Evolutionary conservation across 1,140 invertebrate species (phyloP).

Genomic region (Drosophila eugracilis): DNA sequence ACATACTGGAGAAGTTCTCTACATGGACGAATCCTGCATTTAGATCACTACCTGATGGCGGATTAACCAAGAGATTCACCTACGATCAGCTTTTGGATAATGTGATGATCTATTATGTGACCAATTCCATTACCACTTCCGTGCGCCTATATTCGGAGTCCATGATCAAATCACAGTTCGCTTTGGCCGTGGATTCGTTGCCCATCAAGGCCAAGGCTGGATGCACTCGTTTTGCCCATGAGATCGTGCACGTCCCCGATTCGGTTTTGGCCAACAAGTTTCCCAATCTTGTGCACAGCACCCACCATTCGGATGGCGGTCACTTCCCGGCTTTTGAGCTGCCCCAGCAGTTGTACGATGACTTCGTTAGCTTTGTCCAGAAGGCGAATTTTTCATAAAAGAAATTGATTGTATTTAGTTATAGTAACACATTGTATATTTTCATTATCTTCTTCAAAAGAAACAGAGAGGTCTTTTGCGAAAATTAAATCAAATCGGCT

Average conservation of each 20-base stretch:
- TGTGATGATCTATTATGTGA: slow-evolving; percentile 95
- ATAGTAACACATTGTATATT: slow-evolving; percentile 16
- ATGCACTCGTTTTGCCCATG: slow-evolving; percentile 88
- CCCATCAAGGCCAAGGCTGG: slow-evolving; percentile 88
- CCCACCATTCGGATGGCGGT: slow-evolving; percentile 88
- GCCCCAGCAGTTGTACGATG: slow-evolving; percentile 89
- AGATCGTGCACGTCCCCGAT: slow-evolving; percentile 87
- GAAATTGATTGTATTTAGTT: slow-evolving; percentile 1
- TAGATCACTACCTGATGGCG: slow-evolving; percentile 88
- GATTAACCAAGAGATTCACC: slow-evolving; percentile 88
- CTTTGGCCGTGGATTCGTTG: slow-evolving; percentile 86
- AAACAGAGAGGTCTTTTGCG: not conserved
- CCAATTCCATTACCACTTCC: slow-evolving; percentile 91
- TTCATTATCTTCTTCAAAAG: not conserved
- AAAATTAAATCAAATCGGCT: slow-evolving; percentile 17
- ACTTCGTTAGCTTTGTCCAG: slow-evolving; percentile 85
- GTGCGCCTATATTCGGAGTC: slow-evolving; percentile 91
- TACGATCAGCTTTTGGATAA: slow-evolving; percentile 94
- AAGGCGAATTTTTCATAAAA: slow-evolving; percentile 47
- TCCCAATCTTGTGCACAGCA: slow-evolving; percentile 88
- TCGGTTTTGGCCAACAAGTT: slow-evolving; percentile 87
- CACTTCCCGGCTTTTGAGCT: slow-evolving; percentile 95
- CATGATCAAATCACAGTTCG: slow-evolving; percentile 84
- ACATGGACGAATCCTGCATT: slow-evolving; percentile 89
- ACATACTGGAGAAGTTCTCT: slow-evolving; percentile 95